phyloP scores from a whole-genome alignment of 2,113 vertebrate genomes.

The Atherinomorus stipes region DNA sequence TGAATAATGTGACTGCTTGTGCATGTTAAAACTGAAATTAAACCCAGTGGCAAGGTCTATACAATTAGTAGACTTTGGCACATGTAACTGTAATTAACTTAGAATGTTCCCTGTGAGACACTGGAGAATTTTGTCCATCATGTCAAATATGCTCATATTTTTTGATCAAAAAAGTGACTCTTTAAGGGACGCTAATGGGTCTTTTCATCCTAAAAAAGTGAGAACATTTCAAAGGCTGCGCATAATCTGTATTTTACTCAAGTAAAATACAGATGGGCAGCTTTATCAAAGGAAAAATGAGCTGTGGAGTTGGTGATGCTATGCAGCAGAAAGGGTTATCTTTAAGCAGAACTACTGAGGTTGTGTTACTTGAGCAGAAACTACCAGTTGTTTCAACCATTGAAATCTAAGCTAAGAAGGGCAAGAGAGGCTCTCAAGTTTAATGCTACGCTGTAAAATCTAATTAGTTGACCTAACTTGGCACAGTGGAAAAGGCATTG shows the following conservation, averaged over 20 bases:
- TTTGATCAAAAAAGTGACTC: constrained; percentile 2
- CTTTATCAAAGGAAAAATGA: background rate
- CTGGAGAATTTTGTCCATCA: constrained; percentile 15
- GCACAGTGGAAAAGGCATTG: no score
- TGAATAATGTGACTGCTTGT: constrained; percentile 43
- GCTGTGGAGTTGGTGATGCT: background rate
- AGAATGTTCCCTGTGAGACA: constrained; percentile 38
- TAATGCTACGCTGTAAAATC: background rate
- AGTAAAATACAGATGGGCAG: background rate
- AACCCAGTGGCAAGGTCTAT: constrained; percentile 62
- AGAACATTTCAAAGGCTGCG: constrained; percentile 4
- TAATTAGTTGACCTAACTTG: no score
- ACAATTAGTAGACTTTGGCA: constrained; percentile 29
- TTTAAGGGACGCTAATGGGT: background rate
- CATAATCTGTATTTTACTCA: no score
- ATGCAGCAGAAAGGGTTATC: background rate
- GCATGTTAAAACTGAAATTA: constrained; percentile 27
- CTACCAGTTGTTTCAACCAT: background rate
- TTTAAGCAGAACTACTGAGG: background rate
- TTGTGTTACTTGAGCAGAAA: background rate
- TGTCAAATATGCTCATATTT: constrained; percentile 16
- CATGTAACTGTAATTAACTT: constrained; percentile 59
- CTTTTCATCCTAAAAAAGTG: background rate
- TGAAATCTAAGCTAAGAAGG: background rate
- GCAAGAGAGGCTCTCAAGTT: background rate